Conservation (phyloP, 2,888 invertebrate species). For the Drosophila conformis region DNA sequence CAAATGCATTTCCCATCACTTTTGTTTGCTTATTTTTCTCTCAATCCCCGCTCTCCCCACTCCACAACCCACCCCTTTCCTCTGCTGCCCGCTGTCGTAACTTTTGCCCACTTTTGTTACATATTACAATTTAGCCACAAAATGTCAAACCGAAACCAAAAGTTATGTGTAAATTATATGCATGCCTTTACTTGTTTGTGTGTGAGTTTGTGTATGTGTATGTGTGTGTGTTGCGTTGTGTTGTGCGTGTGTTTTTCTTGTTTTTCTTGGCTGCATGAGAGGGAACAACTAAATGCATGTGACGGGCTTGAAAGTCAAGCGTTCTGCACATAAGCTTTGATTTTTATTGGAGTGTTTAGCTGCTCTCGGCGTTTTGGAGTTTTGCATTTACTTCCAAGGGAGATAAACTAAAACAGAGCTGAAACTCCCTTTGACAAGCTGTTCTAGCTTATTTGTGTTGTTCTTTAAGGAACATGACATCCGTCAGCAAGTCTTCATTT, state of each 20-base stretch:
- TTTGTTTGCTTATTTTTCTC: constrained; percentile 5
- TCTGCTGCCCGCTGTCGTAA: constrained; percentile 40
- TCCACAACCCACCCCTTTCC: too few species aligned
- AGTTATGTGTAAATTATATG: constrained; percentile 70
- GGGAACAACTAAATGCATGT: constrained; percentile 45
- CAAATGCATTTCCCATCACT: constrained; percentile 50
- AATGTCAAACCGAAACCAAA: constrained; percentile 78
- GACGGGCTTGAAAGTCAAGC: constrained; percentile 57
- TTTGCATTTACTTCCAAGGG: constrained; percentile 4
- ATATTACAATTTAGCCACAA: constrained; percentile 77
- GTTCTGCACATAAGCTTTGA: constrained; percentile 59
- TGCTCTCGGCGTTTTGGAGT: constrained; percentile 6
- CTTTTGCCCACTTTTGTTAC: constrained; percentile 68
- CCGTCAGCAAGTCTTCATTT: neutral
- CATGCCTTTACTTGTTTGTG: constrained; percentile 1
- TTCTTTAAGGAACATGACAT: neutral
- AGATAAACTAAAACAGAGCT: neutral
- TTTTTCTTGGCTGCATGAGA: neutral
- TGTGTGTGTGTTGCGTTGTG: neutral
- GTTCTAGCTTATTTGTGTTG: neutral
- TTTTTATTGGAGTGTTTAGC: constrained; percentile 54
- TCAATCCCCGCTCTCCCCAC: too few species aligned
- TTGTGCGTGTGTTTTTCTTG: constrained; percentile 3
- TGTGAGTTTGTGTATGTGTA: neutral
- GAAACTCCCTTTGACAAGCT: constrained; percentile 6